A percentile compares a stretch with the other conserved stretches of the same genome.
phyloP scores from a whole-genome alignment of 2,797 vertebrate species.

The Caiman crocodilus region DNA sequence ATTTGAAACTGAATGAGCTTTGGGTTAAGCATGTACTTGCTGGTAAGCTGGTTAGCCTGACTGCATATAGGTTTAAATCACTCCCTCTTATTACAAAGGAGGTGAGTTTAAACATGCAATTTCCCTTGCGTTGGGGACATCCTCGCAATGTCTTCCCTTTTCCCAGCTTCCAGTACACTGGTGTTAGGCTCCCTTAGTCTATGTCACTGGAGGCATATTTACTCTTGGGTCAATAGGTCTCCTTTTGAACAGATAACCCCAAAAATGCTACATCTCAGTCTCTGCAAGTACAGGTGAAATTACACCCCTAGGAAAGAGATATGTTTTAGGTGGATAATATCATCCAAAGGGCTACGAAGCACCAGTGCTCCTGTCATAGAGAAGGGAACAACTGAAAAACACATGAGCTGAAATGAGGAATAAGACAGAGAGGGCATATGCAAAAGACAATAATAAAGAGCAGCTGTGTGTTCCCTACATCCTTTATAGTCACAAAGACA shows the following conservation, averaged over 20 bases:
- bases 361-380: background rate
- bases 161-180: background rate
- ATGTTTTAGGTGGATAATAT: no score
- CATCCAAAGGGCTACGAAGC: background rate
- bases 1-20: background rate
- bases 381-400: background rate
- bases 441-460: background rate
- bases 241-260: background rate
- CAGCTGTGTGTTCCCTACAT: background rate
- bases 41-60: background rate
- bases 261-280: background rate
- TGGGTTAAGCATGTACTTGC: fast-evolving
- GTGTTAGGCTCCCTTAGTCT: no score
- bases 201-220: background rate
- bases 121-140: background rate
- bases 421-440: background rate
- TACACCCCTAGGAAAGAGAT: background rate
- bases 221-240: background rate
- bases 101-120: background rate
- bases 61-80: background rate
- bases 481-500: background rate
- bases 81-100: background rate
- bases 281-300: background rate
- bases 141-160: background rate
- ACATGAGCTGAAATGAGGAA: background rate